Base-by-base conservation (phyloP, 1,140 invertebrate genomes). In the Eurytemora carolleeae region DNA sequence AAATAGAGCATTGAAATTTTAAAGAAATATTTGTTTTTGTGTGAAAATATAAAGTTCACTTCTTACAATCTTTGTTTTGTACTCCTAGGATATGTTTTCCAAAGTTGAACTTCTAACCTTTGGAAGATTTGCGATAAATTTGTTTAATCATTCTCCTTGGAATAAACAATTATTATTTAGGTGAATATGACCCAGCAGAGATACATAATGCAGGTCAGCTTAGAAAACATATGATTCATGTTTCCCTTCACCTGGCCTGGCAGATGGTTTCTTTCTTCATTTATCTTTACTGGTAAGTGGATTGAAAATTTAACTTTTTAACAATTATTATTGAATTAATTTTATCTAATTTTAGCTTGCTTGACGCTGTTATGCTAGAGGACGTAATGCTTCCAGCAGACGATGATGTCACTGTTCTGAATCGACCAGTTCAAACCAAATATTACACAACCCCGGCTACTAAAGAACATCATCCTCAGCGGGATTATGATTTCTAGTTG, bases 171-270 rank as follows among this genome's bases (percentile, higher is more conserved):
- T 44, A 44, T 44, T 44, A 44, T 44, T 44, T 53, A 25, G 60
- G 60, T 3, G 60, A 62, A 25, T 62, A 62, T 44, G 60, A 62
- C 57, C 60, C 60, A 12, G 55, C 60, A 1, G 60, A 62, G 25
- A 62, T 62, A 19, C 60, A 62, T 22, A 53, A 62, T 54, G 20
- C 18, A 18, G 53, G 31, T 44, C 31, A 44, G 54, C 53, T 62
- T 7, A 58, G 54, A 26, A 58, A 24, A 2, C 60, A 62, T 23
- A 19, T 62, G 7, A 57, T 55, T 19, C 22, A 24, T n/a, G 60
- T 62, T 57, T 52, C 52, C 1, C 22, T 62, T n/a, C 60, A 62
- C 54, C 55, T 62, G 3, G 55, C 24, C 18, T 62, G 60, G 60
- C 60, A 62, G 23, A 62, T 62, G 60, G 20, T 62, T 19, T 19